Conservation (phyloP, 2,888 invertebrate genomes). For the Empis livida region DNA sequence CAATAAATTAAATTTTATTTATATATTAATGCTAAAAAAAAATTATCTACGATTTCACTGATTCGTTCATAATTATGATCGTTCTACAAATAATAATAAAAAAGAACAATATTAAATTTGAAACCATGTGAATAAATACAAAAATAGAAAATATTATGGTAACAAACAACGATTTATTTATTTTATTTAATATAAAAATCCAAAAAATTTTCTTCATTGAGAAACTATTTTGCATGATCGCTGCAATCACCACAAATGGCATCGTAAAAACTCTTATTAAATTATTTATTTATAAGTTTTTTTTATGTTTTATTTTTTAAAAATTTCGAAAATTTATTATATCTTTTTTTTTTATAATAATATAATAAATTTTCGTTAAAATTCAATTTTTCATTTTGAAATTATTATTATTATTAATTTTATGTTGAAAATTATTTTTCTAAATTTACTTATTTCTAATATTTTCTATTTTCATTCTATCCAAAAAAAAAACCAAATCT, state of each 20-base stretch:
- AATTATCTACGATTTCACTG: not conserved
- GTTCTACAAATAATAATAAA: not conserved
- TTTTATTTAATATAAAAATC: not conserved
- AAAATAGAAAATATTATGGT: constrained; percentile 1
- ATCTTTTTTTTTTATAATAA: no score
- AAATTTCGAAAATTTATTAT: no score
- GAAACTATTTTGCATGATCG: constrained; percentile 67
- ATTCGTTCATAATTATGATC: not conserved
- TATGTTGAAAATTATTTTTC: no score
- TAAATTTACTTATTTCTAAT: no score
- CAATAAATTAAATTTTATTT: no score
- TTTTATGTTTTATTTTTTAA: no score
- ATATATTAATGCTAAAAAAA: no score
- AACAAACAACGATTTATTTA: not conserved
- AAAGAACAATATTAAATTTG: constrained; percentile 23
- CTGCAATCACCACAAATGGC: constrained; percentile 10
- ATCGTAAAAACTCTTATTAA: constrained; percentile 10
- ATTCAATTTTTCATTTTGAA: no score
- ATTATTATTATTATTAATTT: no score
- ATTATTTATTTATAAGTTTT: not conserved
- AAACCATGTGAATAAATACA: constrained; percentile 57
- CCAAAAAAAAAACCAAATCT: no score
- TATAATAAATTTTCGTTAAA: no score
- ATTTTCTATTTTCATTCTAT: no score
- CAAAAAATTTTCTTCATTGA: constrained; percentile 25